Evolutionary conservation across 2,888 invertebrate species (phyloP).

Genomic region (Clunio marinus): DNA sequence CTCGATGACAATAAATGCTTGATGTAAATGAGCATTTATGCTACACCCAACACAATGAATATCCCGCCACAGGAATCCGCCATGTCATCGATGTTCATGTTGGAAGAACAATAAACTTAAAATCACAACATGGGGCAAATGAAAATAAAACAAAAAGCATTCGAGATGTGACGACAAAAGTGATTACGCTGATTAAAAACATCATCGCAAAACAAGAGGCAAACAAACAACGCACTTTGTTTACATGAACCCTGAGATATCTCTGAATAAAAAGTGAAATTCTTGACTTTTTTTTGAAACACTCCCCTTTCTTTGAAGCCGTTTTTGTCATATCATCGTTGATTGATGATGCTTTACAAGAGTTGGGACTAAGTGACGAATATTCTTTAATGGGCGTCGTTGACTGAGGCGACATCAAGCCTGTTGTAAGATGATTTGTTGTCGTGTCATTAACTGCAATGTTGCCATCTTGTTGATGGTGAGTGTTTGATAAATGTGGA

Average conservation of each 20-base stretch:
- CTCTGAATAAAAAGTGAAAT: too few relatives aligned
- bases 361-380: constrained; percentile 36
- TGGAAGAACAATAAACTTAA: neutral
- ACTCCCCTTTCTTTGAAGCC: constrained; percentile 32
- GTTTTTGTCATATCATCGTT: constrained; percentile 26
- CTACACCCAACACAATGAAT: neutral
- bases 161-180: neutral
- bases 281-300: too few relatives aligned
- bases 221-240: neutral
- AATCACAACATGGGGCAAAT: constrained; percentile 5
- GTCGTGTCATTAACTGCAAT: constrained; percentile 31
- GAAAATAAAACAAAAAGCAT: constrained; percentile 10
- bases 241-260: too few relatives aligned
- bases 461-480: constrained; percentile 34
- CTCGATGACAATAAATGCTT: constrained; percentile 9
- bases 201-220: neutral
- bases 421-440: constrained; percentile 20
- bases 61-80: neutral
- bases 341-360: constrained; percentile 28
- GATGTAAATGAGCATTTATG: neutral
- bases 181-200: constrained; percentile 27
- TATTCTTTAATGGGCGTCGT: constrained; percentile 33
- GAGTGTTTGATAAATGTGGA: constrained; percentile 37
- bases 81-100: neutral
- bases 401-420: constrained; percentile 29